Conservation (phyloP, 2,113 vertebrate species). For the Saiga tatarica region DNA sequence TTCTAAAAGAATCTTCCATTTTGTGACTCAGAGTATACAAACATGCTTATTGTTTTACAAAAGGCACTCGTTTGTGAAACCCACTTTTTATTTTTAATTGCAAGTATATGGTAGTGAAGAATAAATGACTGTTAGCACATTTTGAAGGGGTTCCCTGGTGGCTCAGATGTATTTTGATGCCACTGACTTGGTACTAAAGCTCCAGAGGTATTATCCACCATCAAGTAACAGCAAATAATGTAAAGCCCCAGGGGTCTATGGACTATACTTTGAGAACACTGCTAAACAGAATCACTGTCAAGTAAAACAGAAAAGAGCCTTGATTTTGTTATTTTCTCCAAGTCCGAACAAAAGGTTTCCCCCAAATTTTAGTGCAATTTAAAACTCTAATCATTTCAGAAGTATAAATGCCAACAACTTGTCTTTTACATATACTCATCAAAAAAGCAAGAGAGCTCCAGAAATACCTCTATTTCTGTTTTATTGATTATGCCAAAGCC, state of each 20-base stretch:
- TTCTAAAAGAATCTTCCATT: background rate
- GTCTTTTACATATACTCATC: background rate
- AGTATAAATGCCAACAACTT: background rate
- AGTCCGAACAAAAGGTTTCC: background rate
- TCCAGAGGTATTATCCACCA: background rate
- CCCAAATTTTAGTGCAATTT: background rate
- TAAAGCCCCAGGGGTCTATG: background rate
- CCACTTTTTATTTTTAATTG: background rate
- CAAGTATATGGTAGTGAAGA: background rate
- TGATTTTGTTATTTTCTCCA: background rate
- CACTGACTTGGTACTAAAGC: background rate
- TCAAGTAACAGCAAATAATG: background rate
- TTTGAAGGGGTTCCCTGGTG: background rate
- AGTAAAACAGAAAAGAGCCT: background rate
- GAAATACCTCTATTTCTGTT: no score
- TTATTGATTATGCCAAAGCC: no score
- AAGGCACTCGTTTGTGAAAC: background rate
- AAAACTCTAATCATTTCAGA: slow-evolving; percentile 28
- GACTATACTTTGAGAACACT: background rate
- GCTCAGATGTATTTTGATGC: background rate
- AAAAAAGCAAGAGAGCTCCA: no score
- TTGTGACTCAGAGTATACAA: background rate
- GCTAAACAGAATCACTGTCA: background rate
- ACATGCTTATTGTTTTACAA: background rate
- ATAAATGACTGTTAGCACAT: background rate